A percentile compares a stretch with the other conserved stretches of the same genome.
phyloP scores from a whole-genome alignment of 2,888 invertebrate genomes.

The Tachina lurida region DNA sequence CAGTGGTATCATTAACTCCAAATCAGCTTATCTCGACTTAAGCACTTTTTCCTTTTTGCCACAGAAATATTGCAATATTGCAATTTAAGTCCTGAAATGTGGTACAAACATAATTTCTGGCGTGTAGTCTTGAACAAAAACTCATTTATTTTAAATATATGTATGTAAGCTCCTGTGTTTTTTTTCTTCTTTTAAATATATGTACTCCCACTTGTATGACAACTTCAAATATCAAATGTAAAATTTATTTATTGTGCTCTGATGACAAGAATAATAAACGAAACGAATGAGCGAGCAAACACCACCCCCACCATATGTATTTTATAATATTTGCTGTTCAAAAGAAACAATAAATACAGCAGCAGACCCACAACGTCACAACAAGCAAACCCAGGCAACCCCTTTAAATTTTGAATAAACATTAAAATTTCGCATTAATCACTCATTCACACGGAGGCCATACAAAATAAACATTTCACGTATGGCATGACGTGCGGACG shows the following conservation, averaged over 20 bases:
- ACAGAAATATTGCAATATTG: too few relatives aligned
- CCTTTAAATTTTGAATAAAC: constrained; percentile 57
- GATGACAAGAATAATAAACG: constrained; percentile 46
- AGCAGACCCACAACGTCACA: constrained; percentile 29
- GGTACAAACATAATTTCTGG: too few relatives aligned
- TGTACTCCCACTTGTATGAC: constrained; percentile 44
- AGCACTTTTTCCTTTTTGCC: too few relatives aligned
- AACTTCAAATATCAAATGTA: constrained; percentile 52
- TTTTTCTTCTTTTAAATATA: neutral
- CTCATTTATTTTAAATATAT: constrained; percentile 17
- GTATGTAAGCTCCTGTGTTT: neutral
- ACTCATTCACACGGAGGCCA: constrained; percentile 68
- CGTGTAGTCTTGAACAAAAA: neutral
- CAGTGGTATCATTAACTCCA: too few relatives aligned
- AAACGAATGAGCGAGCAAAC: constrained; percentile 15
- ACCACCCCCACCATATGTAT: constrained; percentile 33
- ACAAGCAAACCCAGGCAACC: constrained; percentile 40
- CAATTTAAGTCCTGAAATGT: too few relatives aligned
- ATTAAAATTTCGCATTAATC: constrained; percentile 71
- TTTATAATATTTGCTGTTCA: neutral
- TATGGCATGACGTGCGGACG: constrained; percentile 1
- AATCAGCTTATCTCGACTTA: too few relatives aligned
- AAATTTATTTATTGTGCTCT: constrained; percentile 58
- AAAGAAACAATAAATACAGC: neutral
- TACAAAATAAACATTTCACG: constrained; percentile 59